A percentile compares a stretch with the other conserved stretches of the same genome.
These are phyloP conservation scores for Otolemur crassicaudatus DNA, from an alignment of 2,797 vertebrate species.

Conservation along the genomic window DNA sequence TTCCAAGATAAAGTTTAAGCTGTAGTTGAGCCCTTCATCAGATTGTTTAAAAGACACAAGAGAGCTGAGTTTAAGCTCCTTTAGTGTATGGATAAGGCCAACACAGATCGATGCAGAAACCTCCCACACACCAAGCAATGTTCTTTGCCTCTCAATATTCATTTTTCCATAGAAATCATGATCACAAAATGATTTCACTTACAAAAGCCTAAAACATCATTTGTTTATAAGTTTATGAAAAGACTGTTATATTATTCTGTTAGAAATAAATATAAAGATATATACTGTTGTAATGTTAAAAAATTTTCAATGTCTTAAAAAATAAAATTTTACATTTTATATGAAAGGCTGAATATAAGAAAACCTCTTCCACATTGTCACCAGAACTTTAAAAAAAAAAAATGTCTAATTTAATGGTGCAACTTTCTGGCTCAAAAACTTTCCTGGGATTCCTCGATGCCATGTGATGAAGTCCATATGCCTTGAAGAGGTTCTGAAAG, in stretches of 20 bases:
- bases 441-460: not conserved
- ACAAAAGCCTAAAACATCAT: not conserved
- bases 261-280: not conserved
- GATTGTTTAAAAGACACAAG: not conserved
- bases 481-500: not conserved
- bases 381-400: not conserved
- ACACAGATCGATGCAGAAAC: not conserved
- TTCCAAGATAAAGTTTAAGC: no score
- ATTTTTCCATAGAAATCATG: not conserved
- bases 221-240: not conserved
- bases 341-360: not conserved
- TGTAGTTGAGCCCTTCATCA: no score
- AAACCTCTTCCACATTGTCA: conserved; percentile 1
- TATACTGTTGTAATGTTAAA: not conserved
- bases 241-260: not conserved
- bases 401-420: not conserved
- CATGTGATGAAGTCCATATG: not conserved
- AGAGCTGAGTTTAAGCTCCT: not conserved
- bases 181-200: not conserved
- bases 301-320: not conserved
- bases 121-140: not conserved
- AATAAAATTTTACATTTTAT: not conserved
- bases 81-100: not conserved
- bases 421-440: not conserved
- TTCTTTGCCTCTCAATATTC: not conserved